Evolutionary conservation across 1,140 invertebrate species (phyloP), one percentile per base, ranked within the genome.

Genomic region (Dendrolimus kikuchii): DNA sequence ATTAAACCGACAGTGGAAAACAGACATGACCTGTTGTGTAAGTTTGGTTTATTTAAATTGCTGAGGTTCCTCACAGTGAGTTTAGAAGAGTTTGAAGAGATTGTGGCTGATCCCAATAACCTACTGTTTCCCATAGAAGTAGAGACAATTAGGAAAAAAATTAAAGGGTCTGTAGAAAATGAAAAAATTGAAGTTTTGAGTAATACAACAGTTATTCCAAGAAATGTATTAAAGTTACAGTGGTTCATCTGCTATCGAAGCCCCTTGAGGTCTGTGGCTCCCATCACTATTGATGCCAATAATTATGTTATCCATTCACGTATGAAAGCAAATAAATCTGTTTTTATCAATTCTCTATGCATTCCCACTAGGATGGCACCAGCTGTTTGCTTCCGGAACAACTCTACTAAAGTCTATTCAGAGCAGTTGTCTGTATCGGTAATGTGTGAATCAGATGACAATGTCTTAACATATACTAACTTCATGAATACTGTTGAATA

Each of bases 281-380:
- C 86, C 38, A 64, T 86, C 40, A 62, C 71, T 49, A 79, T 88
- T 51, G 76, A 83, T 59, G 54, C 59, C 46, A 65, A 65, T 40
- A 79, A 78, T 53, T 65, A 64, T 57, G 69, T 51, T 42, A 64
- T 86, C 55, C 68, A 80, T 54, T 69, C 73, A 36, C 79, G 69
- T 57, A 55, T 89, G 38, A 87, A 77, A 68, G 63, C 67, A 37
- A 75, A 77, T 56, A 87, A 86, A 66, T 81, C 84, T 40, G 70
- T 87, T 40, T 85, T 89, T 62, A 64, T 89, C 23, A 86, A 84
- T 55, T 79, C 82, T 38, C 59, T 89, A 5, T 76, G 61, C 61
- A 64, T 89, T 38, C 81, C 83, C 38, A 82, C 86, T 7, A 77
- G 81, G 53, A 83, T 81, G 71, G 71, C 78, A 44, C 74, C 81